Evolutionary conservation across 2,888 invertebrate genomes (phyloP).

Genomic region (Tortrix viridana): DNA sequence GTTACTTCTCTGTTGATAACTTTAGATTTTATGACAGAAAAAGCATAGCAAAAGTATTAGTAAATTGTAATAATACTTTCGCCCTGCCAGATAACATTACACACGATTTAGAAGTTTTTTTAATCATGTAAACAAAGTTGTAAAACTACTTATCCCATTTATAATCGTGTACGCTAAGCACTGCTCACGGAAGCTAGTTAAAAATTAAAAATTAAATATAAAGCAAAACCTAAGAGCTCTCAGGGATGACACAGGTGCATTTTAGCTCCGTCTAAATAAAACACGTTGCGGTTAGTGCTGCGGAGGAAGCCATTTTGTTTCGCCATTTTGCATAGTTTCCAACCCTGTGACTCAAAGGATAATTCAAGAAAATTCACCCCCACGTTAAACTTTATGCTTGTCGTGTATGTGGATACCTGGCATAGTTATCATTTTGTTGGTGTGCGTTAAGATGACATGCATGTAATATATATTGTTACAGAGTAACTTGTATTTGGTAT

Average conservation of each 20-base stretch:
- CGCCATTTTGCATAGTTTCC: conserved; percentile 31
- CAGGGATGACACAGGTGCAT: conserved; percentile 79
- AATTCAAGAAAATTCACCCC: conserved; percentile 1
- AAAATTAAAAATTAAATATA: conserved; percentile 47
- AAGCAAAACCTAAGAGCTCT: conserved; percentile 74
- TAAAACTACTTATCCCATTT: not conserved
- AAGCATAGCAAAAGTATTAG: too few species aligned
- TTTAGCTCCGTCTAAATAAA: conserved; percentile 48
- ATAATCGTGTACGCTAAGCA: not conserved
- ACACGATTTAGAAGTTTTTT: too few species aligned
- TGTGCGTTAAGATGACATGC: too few species aligned
- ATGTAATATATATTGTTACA: too few species aligned
- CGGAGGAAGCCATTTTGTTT: conserved; percentile 19
- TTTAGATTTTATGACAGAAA: too few species aligned
- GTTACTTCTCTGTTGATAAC: too few species aligned
- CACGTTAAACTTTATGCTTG: not conserved
- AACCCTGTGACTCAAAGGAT: conserved; percentile 5
- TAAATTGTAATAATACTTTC: too few species aligned
- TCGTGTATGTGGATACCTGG: not conserved
- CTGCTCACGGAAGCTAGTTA: conserved; percentile 7
- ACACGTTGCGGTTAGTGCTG: conserved; percentile 10
- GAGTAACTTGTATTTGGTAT: too few species aligned
- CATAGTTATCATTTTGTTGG: too few species aligned
- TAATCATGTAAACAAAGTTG: not conserved
- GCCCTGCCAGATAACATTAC: too few species aligned